Conservation (phyloP, 2,797 vertebrate species). For the Denticeps clupeoides region DNA sequence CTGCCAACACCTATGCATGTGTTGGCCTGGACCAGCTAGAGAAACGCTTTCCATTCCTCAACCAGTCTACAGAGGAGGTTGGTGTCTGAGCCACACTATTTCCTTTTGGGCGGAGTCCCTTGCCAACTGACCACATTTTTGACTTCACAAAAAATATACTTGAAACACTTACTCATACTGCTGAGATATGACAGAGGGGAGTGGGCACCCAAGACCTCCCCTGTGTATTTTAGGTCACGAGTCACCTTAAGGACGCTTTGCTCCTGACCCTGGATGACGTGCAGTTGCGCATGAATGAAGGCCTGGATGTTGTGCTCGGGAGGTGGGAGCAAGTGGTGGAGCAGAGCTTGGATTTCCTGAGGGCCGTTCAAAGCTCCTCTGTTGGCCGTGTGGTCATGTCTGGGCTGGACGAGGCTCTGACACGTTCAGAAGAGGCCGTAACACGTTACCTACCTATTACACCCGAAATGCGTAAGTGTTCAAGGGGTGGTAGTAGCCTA, state of each 20-base stretch:
- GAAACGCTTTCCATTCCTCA: constrained; percentile 47
- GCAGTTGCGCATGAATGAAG: constrained; percentile 37
- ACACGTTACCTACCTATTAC: constrained; percentile 52
- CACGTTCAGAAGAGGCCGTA: constrained; percentile 40
- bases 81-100: neutral
- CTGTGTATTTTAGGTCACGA: constrained; percentile 37
- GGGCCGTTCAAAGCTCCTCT: constrained; percentile 32
- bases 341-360: neutral
- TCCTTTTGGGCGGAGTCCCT: too few relatives aligned
- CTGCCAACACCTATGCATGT: constrained; percentile 42
- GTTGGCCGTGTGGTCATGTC: constrained; percentile 26
- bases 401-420: constrained; percentile 43
- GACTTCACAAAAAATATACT: too few relatives aligned
- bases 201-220: neutral
- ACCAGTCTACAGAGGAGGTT: constrained; percentile 55
- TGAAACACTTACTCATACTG: too few relatives aligned
- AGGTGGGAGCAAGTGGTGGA: constrained; percentile 27
- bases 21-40: constrained; percentile 50
- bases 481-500: too few relatives aligned
- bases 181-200: too few relatives aligned
- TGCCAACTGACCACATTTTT: too few relatives aligned
- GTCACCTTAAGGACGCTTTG: constrained; percentile 46
- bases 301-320: constrained; percentile 33
- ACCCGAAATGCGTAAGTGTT: constrained; percentile 41
- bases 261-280: constrained; percentile 45